phyloP scores from a whole-genome alignment of 2,797 vertebrate genomes.

The Petrocephalus schoutedeni region DNA sequence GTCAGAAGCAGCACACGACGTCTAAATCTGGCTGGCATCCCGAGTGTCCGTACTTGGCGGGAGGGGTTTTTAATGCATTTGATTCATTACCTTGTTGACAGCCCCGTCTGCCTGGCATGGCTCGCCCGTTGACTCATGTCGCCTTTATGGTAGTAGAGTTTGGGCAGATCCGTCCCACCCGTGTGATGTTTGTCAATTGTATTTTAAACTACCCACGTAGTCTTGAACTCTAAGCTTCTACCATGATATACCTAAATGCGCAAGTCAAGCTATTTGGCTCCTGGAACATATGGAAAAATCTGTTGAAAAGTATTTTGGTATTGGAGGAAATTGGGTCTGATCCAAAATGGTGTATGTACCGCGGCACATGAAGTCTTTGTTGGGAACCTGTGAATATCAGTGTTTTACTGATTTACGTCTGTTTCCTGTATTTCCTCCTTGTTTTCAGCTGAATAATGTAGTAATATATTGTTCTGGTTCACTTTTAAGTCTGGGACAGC shows the following conservation, averaged over 20 bases:
- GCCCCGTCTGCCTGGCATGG: neutral
- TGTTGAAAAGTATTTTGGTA: neutral
- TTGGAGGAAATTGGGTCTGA: neutral
- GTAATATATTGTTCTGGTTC: neutral
- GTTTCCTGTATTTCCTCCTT: neutral
- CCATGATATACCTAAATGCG: neutral
- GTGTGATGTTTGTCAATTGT: neutral
- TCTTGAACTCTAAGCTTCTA: neutral
- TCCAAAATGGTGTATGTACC: neutral
- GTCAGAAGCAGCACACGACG: neutral
- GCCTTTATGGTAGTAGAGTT: neutral
- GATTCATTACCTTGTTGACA: neutral
- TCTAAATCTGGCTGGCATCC: conserved; percentile 4
- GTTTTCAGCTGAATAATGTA: neutral
- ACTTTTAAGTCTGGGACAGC: neutral
- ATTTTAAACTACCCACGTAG: neutral
- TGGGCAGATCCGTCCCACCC: neutral
- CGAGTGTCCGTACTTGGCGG: neutral
- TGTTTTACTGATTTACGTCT: neutral
- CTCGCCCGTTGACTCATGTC: neutral
- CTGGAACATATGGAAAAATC: neutral
- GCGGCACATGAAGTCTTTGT: neutral
- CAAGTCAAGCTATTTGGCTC: neutral
- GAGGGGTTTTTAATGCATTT: neutral
- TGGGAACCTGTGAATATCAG: neutral